Evolutionary conservation across 2,113 vertebrate species (phyloP), one percentile per base, ranked within the genome.

Genomic region (Dicaeum eximium): DNA sequence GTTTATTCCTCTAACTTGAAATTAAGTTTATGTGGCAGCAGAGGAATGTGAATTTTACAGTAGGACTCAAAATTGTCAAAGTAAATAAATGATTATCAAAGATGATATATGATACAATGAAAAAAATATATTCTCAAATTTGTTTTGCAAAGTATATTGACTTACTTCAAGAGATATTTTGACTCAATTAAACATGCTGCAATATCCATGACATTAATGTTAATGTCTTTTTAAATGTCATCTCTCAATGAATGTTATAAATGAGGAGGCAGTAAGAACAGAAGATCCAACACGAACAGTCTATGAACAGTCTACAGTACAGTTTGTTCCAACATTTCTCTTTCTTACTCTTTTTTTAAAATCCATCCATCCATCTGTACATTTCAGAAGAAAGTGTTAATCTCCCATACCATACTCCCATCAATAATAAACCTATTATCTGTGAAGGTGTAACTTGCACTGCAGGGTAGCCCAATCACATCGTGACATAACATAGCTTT

Each of bases 211-310:
- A 50, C 70, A 84, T 67, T 81, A 84, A 74, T 48, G 7, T 79
- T 86, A 82, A 93, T 54, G 38, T 30, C 35, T 88, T 84, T 82
- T 84, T 69, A 93, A 95, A 93, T 79, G 45, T 89, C 77, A 92
- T 48, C 19, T 86, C 57, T 86, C 64, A 86, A 50, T 74, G 44
- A 96, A 56, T 44, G 54, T 25, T 65, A 48, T 50, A 92, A 90
- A 87, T 44, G 30, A 92, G 82, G 75, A 94, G 77, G 53, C 51
- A 91, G 66, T 48, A 93, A 78, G 42, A 94, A 85, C 57, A 79
- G 70, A 87, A 71, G 24, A 91, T 69, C 22, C 28, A 94, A n/a
- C 35, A 67, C 2, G 20, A 96, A 60, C n/a, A 73, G 15, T 40
- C 31, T 69, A 73, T 51, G 33, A 89, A 91, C 19, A 24, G 48